phyloP scores from a whole-genome alignment of 2,113 vertebrate species.

The Campylomormyrus tamandua region DNA sequence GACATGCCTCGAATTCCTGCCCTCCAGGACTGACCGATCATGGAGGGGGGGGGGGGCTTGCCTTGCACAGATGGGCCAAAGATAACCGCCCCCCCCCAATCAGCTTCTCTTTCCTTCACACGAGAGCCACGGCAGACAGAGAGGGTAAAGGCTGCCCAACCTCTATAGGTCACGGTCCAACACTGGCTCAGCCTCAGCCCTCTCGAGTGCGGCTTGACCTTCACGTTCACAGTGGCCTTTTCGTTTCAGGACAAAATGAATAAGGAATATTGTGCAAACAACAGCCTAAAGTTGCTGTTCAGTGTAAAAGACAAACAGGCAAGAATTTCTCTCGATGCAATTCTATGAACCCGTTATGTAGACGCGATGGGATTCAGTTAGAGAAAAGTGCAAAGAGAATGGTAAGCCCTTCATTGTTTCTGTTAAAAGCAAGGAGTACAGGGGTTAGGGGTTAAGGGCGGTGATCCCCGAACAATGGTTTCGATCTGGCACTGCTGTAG shows the following conservation, averaged over 20 bases:
- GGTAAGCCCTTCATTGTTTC: conserved; percentile 7
- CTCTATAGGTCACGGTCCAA: neutral
- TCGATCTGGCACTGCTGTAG: neutral
- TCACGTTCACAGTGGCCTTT: neutral
- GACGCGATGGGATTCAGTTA: neutral
- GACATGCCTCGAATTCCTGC: conserved; percentile 18
- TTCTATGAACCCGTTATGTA: neutral
- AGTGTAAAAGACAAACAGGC: neutral
- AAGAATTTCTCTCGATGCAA: neutral
- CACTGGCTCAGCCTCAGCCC: neutral
- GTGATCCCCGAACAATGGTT: conserved; percentile 1
- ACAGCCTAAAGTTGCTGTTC: neutral
- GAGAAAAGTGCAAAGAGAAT: neutral
- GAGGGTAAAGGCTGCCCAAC: neutral
- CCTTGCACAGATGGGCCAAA: neutral
- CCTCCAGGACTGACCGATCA: conserved; percentile 14
- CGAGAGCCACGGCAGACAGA: neutral
- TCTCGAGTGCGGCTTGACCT: neutral
- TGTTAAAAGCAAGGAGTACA: neutral
- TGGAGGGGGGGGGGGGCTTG: neutral
- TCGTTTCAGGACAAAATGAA: neutral
- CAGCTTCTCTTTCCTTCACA: neutral
- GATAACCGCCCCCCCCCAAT: neutral
- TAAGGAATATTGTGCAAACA: neutral
- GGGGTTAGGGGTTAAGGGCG: conserved; percentile 12